Evolutionary conservation across 2,797 vertebrate species (phyloP).

Genomic region (Ispidina picta): DNA sequence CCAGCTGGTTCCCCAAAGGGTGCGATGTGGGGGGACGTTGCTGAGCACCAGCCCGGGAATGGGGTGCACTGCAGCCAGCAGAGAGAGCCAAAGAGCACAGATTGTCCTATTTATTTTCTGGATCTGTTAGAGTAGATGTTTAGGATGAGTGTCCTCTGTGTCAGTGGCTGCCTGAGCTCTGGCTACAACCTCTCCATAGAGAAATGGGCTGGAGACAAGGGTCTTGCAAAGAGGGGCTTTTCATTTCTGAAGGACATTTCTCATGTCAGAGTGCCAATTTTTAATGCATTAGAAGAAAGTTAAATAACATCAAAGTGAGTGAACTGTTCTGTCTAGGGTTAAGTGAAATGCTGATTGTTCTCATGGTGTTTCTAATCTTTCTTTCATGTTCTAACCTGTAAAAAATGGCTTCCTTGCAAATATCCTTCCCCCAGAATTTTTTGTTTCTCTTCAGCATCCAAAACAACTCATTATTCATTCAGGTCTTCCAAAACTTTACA

Average conservation of each 20-base stretch:
- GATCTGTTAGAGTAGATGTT: background rate
- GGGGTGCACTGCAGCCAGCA: constrained; percentile 52
- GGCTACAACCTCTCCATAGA: fast-evolving
- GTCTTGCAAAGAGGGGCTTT: background rate
- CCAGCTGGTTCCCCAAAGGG: background rate
- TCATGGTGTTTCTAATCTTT: background rate
- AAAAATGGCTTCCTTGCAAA: too few relatives aligned
- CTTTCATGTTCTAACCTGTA: background rate
- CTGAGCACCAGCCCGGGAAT: background rate
- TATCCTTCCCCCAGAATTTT: too few relatives aligned
- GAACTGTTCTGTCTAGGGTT: background rate
- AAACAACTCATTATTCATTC: too few relatives aligned
- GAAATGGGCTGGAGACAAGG: background rate
- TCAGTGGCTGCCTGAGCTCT: background rate
- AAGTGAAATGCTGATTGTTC: background rate
- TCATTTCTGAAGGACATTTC: background rate
- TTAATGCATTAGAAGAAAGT: background rate
- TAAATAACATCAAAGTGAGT: background rate
- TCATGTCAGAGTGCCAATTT: background rate
- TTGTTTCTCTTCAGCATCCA: too few relatives aligned
- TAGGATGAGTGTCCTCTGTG: background rate
- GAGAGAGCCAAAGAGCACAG: constrained; percentile 60
- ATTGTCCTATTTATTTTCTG: background rate
- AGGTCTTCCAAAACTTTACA: too few relatives aligned
- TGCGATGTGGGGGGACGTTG: background rate